Conservation (phyloP, 2,888 invertebrate species). For the Leptura quadrifasciata region DNA sequence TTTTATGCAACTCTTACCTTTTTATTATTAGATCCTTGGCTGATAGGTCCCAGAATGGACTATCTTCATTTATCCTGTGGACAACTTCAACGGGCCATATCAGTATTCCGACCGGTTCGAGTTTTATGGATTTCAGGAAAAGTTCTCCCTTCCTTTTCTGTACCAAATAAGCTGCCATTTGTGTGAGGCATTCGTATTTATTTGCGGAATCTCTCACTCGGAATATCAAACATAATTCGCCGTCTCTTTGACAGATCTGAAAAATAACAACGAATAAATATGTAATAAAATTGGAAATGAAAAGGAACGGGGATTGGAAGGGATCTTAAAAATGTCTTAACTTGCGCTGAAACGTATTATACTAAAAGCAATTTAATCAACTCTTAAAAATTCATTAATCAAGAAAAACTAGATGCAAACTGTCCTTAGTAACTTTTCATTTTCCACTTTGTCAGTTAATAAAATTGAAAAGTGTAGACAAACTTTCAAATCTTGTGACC, state of each 20-base stretch:
- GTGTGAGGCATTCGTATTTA: slow-evolving; percentile 87
- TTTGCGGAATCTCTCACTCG: slow-evolving; percentile 86
- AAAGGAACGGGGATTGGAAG: background rate
- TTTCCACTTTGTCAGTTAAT: no score
- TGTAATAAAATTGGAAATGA: background rate
- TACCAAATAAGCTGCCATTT: slow-evolving; percentile 83
- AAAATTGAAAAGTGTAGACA: no score
- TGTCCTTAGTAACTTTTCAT: no score
- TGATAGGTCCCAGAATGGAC: slow-evolving; percentile 87
- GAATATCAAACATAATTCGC: slow-evolving; percentile 85
- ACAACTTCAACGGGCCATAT: slow-evolving; percentile 93
- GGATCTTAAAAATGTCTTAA: background rate
- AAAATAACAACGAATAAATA: slow-evolving; percentile 29
- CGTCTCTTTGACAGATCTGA: slow-evolving; percentile 87
- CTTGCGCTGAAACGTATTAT: no score
- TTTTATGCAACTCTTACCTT: slow-evolving; percentile 69
- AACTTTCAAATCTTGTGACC: no score
- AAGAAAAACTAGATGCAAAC: no score
- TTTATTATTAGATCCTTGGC: slow-evolving; percentile 85
- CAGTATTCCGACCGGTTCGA: slow-evolving; percentile 80
- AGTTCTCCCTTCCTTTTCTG: slow-evolving; percentile 85
- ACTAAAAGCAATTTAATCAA: no score
- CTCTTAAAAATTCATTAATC: no score
- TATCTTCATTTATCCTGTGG: slow-evolving; percentile 85
- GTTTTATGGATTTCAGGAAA: slow-evolving; percentile 82